Conservation (phyloP, 2,797 vertebrate genomes). For the Podarcis lilfordi region DNA sequence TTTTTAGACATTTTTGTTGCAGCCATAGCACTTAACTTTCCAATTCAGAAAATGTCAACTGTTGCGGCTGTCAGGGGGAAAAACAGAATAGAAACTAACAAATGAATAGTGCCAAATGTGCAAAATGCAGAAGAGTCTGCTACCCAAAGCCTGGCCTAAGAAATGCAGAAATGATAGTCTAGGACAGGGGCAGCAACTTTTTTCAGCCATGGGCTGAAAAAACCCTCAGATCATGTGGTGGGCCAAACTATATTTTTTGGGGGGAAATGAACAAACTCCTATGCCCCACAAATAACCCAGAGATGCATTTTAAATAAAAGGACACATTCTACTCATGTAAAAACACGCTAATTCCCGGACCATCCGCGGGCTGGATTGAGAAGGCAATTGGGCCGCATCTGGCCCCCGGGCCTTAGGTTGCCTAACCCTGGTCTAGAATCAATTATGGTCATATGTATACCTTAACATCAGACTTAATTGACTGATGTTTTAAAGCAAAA, state of each 20-base stretch:
- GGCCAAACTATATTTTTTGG: too few relatives aligned
- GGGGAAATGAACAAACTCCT: too few relatives aligned
- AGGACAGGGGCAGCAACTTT: not conserved
- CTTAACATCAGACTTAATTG: not conserved
- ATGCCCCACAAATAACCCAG: too few relatives aligned
- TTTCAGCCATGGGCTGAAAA: too few relatives aligned
- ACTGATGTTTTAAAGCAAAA: not conserved
- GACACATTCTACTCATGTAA: too few relatives aligned
- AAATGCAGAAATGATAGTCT: not conserved
- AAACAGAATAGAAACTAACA: not conserved
- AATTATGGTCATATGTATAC: not conserved
- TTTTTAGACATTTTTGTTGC: not conserved
- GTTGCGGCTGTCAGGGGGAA: not conserved
- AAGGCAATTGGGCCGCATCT: too few relatives aligned
- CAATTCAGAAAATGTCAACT: constrained; percentile 29
- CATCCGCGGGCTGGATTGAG: too few relatives aligned
- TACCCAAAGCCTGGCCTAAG: not conserved
- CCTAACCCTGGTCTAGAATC: not conserved
- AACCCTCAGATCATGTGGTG: not conserved
- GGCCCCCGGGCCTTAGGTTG: not conserved
- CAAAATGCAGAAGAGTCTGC: not conserved
- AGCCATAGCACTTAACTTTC: not conserved
- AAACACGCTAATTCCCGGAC: too few relatives aligned
- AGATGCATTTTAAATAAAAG: too few relatives aligned
- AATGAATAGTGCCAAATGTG: not conserved